Percentiles rank a stretch among this genome's conserved stretches.
Evolutionary conservation across 1,140 invertebrate species (phyloP).

Genomic region (Heliconius nattereri): DNA sequence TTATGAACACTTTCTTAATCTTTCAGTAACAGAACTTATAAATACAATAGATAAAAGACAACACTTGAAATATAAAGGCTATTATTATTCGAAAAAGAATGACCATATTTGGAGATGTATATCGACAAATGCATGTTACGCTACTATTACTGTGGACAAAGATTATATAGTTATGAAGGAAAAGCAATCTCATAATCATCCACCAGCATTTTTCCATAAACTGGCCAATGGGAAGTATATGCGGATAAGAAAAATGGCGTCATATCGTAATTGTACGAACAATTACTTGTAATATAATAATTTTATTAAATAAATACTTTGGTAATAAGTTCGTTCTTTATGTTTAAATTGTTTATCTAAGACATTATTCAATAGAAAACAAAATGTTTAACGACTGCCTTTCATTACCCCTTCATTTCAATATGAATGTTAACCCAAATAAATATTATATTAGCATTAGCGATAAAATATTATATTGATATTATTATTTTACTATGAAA

Average conservation of each 20-base stretch:
- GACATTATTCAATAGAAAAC: too few species aligned
- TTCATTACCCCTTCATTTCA: too few species aligned
- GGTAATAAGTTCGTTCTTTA: too few species aligned
- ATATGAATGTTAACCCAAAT: too few species aligned
- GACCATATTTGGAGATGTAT: slow-evolving; percentile 40
- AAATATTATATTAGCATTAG: too few species aligned
- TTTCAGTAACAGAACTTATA: slow-evolving; percentile 35
- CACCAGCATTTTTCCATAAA: slow-evolving; percentile 2
- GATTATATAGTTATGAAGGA: slow-evolving; percentile 4
- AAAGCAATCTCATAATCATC: not conserved
- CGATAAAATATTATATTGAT: too few species aligned
- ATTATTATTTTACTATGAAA: not conserved
- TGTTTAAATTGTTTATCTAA: too few species aligned
- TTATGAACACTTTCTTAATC: not conserved
- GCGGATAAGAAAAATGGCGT: not conserved
- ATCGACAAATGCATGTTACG: slow-evolving; percentile 37
- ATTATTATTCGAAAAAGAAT: slow-evolving; percentile 38
- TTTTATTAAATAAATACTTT: too few species aligned
- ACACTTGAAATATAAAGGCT: slow-evolving; percentile 31
- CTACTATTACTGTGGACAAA: slow-evolving; percentile 20
- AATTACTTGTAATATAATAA: too few species aligned
- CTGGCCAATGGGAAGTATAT: slow-evolving; percentile 14
- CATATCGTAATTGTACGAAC: too few species aligned
- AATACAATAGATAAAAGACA: slow-evolving; percentile 23
- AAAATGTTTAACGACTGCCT: too few species aligned